Conservation (phyloP, 2,888 invertebrate genomes). For the Drosophila silvestris region DNA sequence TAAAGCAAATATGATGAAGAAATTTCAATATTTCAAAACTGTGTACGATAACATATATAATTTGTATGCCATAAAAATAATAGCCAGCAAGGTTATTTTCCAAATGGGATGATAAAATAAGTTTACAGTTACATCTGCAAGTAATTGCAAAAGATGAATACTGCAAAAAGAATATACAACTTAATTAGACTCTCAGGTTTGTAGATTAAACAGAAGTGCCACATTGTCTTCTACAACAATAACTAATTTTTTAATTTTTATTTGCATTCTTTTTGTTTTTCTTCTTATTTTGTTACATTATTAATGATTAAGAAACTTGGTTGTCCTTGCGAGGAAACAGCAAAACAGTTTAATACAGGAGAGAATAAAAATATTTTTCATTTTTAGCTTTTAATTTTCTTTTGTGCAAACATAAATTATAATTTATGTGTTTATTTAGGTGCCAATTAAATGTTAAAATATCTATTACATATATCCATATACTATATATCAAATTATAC, state of each 20-base stretch:
- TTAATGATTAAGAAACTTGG: slow-evolving; percentile 55
- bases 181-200: slow-evolving; percentile 63
- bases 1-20: not conserved
- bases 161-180: slow-evolving; percentile 3
- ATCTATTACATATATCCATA: slow-evolving; percentile 28
- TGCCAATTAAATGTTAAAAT: slow-evolving; percentile 50
- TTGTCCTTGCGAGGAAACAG: slow-evolving; percentile 66
- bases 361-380: slow-evolving; percentile 83
- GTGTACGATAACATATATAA: not conserved
- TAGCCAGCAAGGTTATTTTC: not conserved
- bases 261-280: slow-evolving; percentile 12
- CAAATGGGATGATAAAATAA: slow-evolving; percentile 1
- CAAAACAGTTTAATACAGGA: slow-evolving; percentile 73
- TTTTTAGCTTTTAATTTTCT: slow-evolving; percentile 81
- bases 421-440: slow-evolving; percentile 40
- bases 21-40: too few species aligned
- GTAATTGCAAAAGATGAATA: not conserved
- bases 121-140: not conserved
- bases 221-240: slow-evolving; percentile 29
- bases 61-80: slow-evolving; percentile 11
- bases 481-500: slow-evolving; percentile 5
- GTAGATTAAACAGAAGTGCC: slow-evolving; percentile 52
- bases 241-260: slow-evolving; percentile 4
- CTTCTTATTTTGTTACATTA: slow-evolving; percentile 13
- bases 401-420: slow-evolving; percentile 49